Evolutionary conservation across 2,888 invertebrate species (phyloP), one percentile per base, ranked within the genome.

Genomic region (Alsophila aescularia): DNA sequence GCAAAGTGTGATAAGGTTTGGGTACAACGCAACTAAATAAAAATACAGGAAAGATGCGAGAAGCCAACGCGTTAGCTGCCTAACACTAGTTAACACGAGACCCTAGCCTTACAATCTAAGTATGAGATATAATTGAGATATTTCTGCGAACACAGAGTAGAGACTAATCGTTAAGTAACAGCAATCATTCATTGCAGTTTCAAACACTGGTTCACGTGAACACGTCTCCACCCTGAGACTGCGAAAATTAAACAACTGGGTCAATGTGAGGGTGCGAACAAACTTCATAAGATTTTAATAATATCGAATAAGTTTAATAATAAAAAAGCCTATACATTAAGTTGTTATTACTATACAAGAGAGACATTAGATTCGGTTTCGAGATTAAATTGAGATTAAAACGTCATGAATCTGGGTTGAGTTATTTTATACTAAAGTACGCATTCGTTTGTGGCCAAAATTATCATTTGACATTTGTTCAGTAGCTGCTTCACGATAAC

Each of bases 1-100:
- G 48, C 42, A 7, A 24, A 70, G 16, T 49, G 48, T 42, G 24
- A 5, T n/a, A 47, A 43, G 37, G 18, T 10, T 14, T 29, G 18
- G 35, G 48, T 45, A 41, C 21, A 52, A 29, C 48, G 55, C 43
- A 58, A 60, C 53, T 40, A 41, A 24, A 60, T 54, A 45, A 50
- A 32, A 32, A n/a, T n/a, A n/a, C 10, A 44, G 15, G 13, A 72
- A 66, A 75, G 73, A 73, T 77, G 85, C 85, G 75, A 77, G 72
- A 87, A 89, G 89, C 89, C 79, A 85, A 78, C 78, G 85, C 82
- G 81, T 83, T 81, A 87, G 80, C 83, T 83, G 83, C 81, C 84
- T 90, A 88, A 83, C 77, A 89, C 81, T 90, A 90, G 85, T 83
- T 87, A 90, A 90, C 90, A 88, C 85, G 86, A 85, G 77, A 85